Base-by-base conservation (phyloP, 1,140 invertebrate species). In the Zaprionus nigranus region DNA sequence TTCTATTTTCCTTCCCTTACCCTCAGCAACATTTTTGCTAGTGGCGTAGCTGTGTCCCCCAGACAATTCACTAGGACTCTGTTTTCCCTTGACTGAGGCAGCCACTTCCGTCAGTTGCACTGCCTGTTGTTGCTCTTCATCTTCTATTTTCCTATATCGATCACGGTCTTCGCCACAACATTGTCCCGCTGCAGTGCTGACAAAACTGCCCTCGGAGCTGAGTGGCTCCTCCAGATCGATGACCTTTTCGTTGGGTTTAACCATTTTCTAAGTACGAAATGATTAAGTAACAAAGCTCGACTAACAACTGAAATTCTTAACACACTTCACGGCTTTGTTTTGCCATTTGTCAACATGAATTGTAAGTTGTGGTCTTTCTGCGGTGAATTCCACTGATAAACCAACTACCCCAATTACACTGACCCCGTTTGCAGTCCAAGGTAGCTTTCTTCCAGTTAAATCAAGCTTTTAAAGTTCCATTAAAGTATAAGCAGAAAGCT, bases 1-100 rank as follows among this genome's bases (percentile, higher is more conserved):
- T 34, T 11, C 30, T 3, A 11, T 11, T 17, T 17, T n/a, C 2
- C 17, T 20, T 9, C 7, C n/a, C n/a, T 65, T 43, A 85, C 85
- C 85, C 57, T 90, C 86, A n/a, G 88, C 81, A 12, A 82, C 73
- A 73, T 91, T 88, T 82, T 91, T 91, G 15, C 81, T 91, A 5
- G 69, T 67, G 5, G 83, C 88, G 77, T 88, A 91, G 49, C 78
- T 91, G 26, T 85, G 72, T 0, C 64, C 78, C 1, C 57, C 65
- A 0, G 84, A 81, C 3, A 84, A 12, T 13, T 76, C 71, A 13
- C 70, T 82, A 1, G 60, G 57, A 51, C 72, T 76, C 7, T 82
- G 76, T 9, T 78, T 51, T 24, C 57, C 30, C 6, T 60, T 73
- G 7, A 12, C 1, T 57, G 58, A 53, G 11, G n/a, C 24, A 5